Evolutionary conservation across 2,888 invertebrate genomes (phyloP), one percentile per base, ranked within the genome.

Genomic region (Trachelus stipa): DNA sequence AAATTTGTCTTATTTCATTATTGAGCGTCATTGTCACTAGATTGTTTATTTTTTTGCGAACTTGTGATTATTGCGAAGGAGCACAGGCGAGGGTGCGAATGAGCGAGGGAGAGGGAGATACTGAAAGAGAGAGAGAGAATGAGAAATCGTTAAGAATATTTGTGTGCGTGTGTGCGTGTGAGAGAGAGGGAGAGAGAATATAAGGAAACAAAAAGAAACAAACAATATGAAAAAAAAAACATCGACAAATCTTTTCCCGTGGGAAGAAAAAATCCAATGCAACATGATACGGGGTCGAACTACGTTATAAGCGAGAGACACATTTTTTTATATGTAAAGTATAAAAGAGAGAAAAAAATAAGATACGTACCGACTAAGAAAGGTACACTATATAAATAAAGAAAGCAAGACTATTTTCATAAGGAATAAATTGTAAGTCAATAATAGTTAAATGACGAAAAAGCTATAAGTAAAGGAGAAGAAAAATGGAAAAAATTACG

Each of bases 341-440:
- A 79, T 73, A 35, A 56, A 77, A 73, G 56, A 73, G 69, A 68
- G 71, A 74, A 77, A 71, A 71, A 37, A 75, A 31, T 71, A 76
- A 69, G 56, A 56, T 56, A 56, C 23, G 56, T 56, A 56, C 56
- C 23, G 9, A 56, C 56, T 56, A 82, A 84, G 82, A 85, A 82
- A 86, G 87, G 85, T 85, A 88, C 83, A 85, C 82, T 88, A 88
- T 87, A 87, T 23, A 56, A 23, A 56, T 6, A 23, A 86, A 87
- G 85, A 88, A 85, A 87, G 84, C 83, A 87, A 86, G 85, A 90
- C 87, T 91, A 91, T 91, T 91, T 91, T 91, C 91, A 85, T 91
- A 91, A 90, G 86, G 86, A 85, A 86, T 88, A 90, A 88, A 89
- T 87, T 89, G 80, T 91, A 90, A 90, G 90, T 91, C 90, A 90